A percentile compares a stretch with the other conserved stretches of the same genome.
Evolutionary conservation across 2,113 vertebrate genomes (phyloP).

Genomic region (Xiphorhynchus elegans): DNA sequence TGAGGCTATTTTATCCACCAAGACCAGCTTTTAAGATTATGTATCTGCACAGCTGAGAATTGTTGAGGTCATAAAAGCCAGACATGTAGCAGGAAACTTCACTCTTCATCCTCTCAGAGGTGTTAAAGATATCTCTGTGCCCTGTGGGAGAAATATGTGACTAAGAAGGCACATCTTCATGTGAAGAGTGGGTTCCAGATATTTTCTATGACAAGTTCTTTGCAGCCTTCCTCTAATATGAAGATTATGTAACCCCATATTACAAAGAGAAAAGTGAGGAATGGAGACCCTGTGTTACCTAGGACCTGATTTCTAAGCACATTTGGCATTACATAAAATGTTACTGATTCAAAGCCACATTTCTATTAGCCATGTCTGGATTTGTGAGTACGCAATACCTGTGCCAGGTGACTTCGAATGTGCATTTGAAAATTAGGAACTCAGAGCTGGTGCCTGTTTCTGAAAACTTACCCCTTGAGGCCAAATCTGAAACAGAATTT

Average conservation of each 20-base stretch:
- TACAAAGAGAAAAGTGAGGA: background rate
- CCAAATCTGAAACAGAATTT: background rate
- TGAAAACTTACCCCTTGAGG: background rate
- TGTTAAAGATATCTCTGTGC: background rate
- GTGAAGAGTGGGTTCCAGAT: background rate
- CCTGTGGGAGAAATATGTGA: background rate
- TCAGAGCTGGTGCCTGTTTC: background rate
- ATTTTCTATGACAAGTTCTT: background rate
- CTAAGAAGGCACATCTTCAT: background rate
- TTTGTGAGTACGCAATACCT: background rate
- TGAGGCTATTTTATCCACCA: background rate
- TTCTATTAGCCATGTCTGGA: background rate
- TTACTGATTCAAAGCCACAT: background rate
- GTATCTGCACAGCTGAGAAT: background rate
- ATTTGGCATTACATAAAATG: background rate
- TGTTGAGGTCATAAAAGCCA: background rate
- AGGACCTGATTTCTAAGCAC: background rate
- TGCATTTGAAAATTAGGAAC: slow-evolving; percentile 1
- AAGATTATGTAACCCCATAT: background rate
- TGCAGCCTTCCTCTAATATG: background rate
- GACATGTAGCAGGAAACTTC: background rate
- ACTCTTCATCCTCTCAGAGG: background rate
- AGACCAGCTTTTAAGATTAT: background rate
- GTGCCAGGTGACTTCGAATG: background rate
- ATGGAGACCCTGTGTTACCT: background rate